These are phyloP conservation scores for Miichthys miiuy DNA, from an alignment of 2,797 vertebrate genomes.

Conservation along the genomic window DNA sequence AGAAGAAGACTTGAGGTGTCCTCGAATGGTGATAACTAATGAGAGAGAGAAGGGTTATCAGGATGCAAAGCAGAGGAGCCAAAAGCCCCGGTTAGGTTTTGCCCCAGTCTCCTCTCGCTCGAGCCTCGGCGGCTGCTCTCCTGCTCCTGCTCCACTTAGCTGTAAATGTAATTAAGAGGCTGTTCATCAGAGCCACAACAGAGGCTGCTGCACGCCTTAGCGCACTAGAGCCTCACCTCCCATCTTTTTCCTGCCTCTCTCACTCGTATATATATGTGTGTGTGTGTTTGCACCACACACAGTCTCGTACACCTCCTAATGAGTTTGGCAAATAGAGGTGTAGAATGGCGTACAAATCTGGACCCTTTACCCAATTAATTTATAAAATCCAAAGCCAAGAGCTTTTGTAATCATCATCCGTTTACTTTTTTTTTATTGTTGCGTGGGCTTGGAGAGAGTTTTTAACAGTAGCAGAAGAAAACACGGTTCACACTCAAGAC, in stretches of 20 bases:
- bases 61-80: conserved; percentile 60
- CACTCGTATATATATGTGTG: conserved; percentile 13
- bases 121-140: conserved; percentile 67
- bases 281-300: conserved; percentile 42
- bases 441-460: conserved; percentile 23
- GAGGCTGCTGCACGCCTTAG: conserved; percentile 65
- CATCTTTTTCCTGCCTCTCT: conserved; percentile 48
- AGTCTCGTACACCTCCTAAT: conserved; percentile 61
- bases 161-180: conserved; percentile 84
- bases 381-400: conserved; percentile 57
- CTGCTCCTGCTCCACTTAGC: conserved; percentile 79
- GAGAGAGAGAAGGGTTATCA: conserved; percentile 63
- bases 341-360: conserved; percentile 60
- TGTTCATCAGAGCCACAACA: conserved; percentile 76
- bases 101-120: conserved; percentile 63
- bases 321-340: conserved; percentile 72
- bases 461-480: conserved; percentile 24
- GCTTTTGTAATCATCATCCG: conserved; percentile 50
- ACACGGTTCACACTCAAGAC: conserved; percentile 22
- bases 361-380: conserved; percentile 65
- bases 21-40: conserved; percentile 59
- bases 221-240: conserved; percentile 63
- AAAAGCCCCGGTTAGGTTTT: conserved; percentile 66
- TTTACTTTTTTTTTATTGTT: conserved; percentile 18
- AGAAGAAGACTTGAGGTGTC: conserved; percentile 45